Evolutionary conservation across 2,113 vertebrate genomes (phyloP), one percentile per base, ranked within the genome.

Genomic region (Phalacrocorax aristotelis): DNA sequence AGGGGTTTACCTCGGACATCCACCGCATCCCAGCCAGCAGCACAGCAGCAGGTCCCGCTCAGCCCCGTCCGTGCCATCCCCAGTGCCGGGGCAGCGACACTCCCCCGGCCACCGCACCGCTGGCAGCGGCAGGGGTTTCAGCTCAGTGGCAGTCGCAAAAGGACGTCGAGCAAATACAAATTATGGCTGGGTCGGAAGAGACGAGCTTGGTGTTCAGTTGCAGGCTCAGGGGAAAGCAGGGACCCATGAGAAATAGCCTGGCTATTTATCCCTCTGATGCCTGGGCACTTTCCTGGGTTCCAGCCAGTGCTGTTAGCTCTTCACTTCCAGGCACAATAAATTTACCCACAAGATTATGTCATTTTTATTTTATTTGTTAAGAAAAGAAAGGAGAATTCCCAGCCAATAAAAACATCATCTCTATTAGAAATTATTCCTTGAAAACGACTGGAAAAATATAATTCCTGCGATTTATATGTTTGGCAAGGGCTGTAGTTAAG

Each of bases 371-470:
- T 49, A 60, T 83, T 93, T 68, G 76, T 60, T 40, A 81, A 76
- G 89, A 80, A 94, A 87, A 94, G 75, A 92, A 94, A 94, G 44
- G 65, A 65, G 87, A 92, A 69, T 32, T 32, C 12, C 17, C 0
- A 0, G 95, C 92, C 94, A 95, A 87, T 49, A 76, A 91, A 95
- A 97, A 96, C 78, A 80, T 85, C 62, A 48, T 85, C 88, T 90
- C 89, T 83, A 49, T 89, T 91, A 74, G 81, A 95, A 93, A 89
- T 85, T 34, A 87, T 82, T 93, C 84, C 66, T 92, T 93, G 65
- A 72, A 92, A 97, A 94, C 48, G 51, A 23, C 92, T 89, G 87
- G 91, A 69, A 93, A 95, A 95, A 77, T 30, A 32, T 27, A 95
- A 88, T 91, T 91, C 68, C 68, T 80, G 32, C 29, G 2, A 57